Conservation (phyloP, 2,888 invertebrate species). For the Timema cristinae region DNA sequence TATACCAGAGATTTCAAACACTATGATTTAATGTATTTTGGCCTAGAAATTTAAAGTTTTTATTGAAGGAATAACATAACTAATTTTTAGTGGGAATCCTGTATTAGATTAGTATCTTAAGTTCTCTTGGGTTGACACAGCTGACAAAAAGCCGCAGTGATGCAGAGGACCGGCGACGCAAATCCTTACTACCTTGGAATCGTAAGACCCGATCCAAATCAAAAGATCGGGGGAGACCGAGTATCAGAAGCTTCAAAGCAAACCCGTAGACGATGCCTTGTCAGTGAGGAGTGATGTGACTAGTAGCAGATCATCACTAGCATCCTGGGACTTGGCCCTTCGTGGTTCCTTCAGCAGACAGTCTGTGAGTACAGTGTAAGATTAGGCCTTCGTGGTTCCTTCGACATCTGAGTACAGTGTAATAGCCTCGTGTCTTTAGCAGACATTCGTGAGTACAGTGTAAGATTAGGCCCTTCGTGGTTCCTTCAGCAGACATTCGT, state of each 20-base stretch:
- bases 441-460: no score
- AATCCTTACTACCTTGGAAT: constrained; percentile 87
- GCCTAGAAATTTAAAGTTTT: no score
- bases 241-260: constrained; percentile 46
- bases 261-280: constrained; percentile 46
- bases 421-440: no score
- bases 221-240: constrained; percentile 48
- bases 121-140: constrained; percentile 41
- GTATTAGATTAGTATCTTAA: background rate
- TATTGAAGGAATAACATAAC: background rate
- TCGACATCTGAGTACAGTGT: no score
- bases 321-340: constrained; percentile 55
- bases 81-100: background rate
- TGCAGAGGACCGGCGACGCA: constrained; percentile 83
- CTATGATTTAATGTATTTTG: no score
- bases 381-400: constrained; percentile 14
- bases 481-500: no score
- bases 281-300: constrained; percentile 48
- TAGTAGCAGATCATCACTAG: constrained; percentile 58
- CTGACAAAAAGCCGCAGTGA: constrained; percentile 81
- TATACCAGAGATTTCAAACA: no score
- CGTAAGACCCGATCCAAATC: constrained; percentile 60
- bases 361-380: constrained; percentile 30
- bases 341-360: constrained; percentile 48
- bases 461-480: no score